Base-by-base conservation (phyloP, 1,140 invertebrate genomes). In the Eulimnadia texana region DNA sequence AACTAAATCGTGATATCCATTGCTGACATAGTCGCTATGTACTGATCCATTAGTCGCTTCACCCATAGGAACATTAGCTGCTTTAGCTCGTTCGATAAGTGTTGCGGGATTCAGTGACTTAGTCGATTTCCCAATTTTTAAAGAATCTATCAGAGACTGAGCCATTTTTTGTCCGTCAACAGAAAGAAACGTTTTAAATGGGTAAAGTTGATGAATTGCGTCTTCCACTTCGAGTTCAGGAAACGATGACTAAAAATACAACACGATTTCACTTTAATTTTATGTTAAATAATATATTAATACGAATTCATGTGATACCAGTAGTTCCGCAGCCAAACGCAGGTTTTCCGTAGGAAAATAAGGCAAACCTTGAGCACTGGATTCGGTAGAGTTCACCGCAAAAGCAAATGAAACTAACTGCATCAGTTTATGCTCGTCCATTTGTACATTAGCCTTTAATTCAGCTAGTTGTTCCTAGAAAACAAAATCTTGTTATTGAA, bases 281-380 rank as follows among this genome's bases (percentile, higher is more conserved):
- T 16, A 16, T 42, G 6, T 42, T 42, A 42, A 9, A 42, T 6
- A 42, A 42, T 6, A 42, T 6, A 42, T 6, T 42, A 9, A 16
- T 9, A 42, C 16, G 6, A 9, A 16, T 42, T 42, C 16, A 16
- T 42, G 6, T 16, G 6, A 42, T 77, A 92, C 88, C 80, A 94
- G 70, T 66, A 96, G 82, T 67, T 78, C 71, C 0, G 83, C 82
- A 22, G 82, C 80, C 3, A 75, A 70, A 0, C 73, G 68, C 16
- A 96, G 69, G 76, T 85, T 93, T 67, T 94, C 88, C 1, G 94
- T 69, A 0, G 94, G 93, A 73, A 97, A 95, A 74, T 95, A 90
- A 0, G 91, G 90, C 47, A 97, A 72, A 56, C 81, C 84, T 25
- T 91, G 70, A 68, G 78, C 71, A 67, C 78, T 68, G 62, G 80